These are phyloP conservation scores for Proisotoma minuta DNA, from an alignment of 2,888 invertebrate species.

Conservation along the genomic window DNA sequence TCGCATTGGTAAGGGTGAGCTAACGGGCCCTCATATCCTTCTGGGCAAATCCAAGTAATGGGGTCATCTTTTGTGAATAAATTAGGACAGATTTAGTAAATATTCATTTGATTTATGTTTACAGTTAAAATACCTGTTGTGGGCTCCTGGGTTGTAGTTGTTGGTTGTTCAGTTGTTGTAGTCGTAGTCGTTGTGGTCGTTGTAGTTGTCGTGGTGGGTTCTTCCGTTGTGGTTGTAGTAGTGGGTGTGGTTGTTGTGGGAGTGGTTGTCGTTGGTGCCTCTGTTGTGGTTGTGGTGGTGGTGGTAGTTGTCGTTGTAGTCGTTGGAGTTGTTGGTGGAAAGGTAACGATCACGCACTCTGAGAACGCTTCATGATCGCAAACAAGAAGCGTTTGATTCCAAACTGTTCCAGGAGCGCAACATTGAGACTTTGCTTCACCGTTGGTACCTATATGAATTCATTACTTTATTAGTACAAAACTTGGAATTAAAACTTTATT, in stretches of 20 bases:
- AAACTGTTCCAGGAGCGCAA: neutral
- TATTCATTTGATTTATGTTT: neutral
- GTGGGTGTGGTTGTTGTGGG: neutral
- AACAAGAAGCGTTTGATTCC: neutral
- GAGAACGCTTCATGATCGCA: neutral
- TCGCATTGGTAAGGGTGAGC: slow-evolving; percentile 19
- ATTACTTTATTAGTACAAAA: too few relatives aligned
- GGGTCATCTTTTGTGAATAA: slow-evolving; percentile 12
- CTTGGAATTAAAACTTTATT: too few relatives aligned
- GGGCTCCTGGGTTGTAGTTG: slow-evolving; percentile 2
- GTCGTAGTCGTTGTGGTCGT: slow-evolving; percentile 3
- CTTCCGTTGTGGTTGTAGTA: slow-evolving; percentile 8
- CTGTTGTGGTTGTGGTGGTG: neutral
- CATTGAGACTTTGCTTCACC: neutral
- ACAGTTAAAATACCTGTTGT: neutral
- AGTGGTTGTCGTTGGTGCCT: neutral
- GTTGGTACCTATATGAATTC: too few relatives aligned
- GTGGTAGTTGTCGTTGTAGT: slow-evolving; percentile 2
- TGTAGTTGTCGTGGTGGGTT: slow-evolving; percentile 6
- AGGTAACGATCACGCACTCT: neutral
- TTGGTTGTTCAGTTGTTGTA: slow-evolving; percentile 8
- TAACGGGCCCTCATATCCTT: slow-evolving; percentile 14
- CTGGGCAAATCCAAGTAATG: slow-evolving; percentile 23
- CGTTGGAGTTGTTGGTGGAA: neutral
- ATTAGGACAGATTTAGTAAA: neutral